These are phyloP conservation scores for Trachelus stipa DNA, from an alignment of 2,888 invertebrate species.

Conservation along the genomic window DNA sequence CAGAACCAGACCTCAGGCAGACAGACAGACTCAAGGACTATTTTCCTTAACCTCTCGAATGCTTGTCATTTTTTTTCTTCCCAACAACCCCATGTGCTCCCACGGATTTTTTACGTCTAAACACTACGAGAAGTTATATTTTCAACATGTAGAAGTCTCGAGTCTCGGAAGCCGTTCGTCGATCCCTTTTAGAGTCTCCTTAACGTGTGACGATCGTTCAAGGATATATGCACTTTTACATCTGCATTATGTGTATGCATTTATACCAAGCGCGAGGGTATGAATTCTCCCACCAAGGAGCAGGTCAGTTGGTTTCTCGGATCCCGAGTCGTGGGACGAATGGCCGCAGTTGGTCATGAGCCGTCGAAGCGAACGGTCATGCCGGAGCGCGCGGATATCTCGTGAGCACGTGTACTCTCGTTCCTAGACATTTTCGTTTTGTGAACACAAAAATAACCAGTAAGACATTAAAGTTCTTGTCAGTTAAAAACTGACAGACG, in stretches of 20 bases:
- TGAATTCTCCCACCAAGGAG: constrained; percentile 27
- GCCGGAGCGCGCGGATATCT: constrained; percentile 2
- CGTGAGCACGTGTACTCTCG: not conserved
- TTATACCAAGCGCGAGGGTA: constrained; percentile 10
- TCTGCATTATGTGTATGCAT: not conserved
- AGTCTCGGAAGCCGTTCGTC: not conserved
- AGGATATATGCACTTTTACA: not conserved
- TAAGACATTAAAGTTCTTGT: not conserved
- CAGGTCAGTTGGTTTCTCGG: constrained; percentile 17
- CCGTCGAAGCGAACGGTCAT: constrained; percentile 30
- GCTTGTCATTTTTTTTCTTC: not conserved
- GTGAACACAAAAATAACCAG: not conserved
- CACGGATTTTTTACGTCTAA: not conserved
- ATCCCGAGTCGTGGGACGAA: constrained; percentile 24
- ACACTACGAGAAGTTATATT: not conserved
- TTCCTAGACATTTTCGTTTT: not conserved
- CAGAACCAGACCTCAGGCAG: not conserved
- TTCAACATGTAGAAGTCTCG: not conserved
- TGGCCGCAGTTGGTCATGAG: constrained; percentile 40
- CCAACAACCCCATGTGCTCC: not conserved
- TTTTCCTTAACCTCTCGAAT: not conserved
- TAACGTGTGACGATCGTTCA: not conserved
- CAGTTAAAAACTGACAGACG: not conserved
- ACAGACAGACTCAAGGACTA: not conserved
- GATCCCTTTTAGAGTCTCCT: not conserved